Base-by-base conservation (phyloP, 2,113 vertebrate genomes). In the Ceyx melanurus region DNA sequence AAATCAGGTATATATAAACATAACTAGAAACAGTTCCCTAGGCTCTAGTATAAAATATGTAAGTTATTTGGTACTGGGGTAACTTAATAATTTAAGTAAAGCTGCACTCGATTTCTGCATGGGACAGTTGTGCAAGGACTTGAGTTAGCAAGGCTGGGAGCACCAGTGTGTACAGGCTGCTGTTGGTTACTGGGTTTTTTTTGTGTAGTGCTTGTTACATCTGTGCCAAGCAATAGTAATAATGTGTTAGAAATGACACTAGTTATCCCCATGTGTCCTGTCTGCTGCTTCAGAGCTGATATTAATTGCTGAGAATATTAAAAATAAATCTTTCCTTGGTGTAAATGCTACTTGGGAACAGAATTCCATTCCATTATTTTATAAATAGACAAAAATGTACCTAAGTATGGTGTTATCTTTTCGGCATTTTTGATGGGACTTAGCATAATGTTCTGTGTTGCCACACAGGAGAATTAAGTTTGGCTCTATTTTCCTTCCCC, bases 81-180 rank as follows among this genome's bases (percentile, higher is more conserved):
- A 57, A 60, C 26, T n/a, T 67, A 53, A 40, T 61, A 31, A 50
- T 15, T 61, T 82, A 4, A 53, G 31, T 62, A 42, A 70, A 60
- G 17, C 51, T 70, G n/a, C 15, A 4, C n/a, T 50, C 23, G 13
- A 33, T 3, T 78, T 74, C 8, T 0, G 1, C 2, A 0, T 6
- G 20, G 66, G 23, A 19, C 19, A 11, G 42, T 45, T 82, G 37
- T 28, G 65, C 25, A 48, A 20, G 31, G 42, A 20, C n/a, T 54
- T 26, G 35, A 4, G 3, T 68, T 85, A 61, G 53, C 53, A 29
- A 37, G 17, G 8, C 3, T 53, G 62, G 40, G 35, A 81, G 18
- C 3, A 3, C 28, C 22, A 11, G 28, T 18, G 28, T 16, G 4
- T 56, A 10, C 33, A 40, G 33, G 37, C 31, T 7, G 5, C n/a